Evolutionary conservation across 2,797 vertebrate genomes (phyloP), one percentile per base, ranked within the genome.

Genomic region (Enteromius afrohamiltoni): DNA sequence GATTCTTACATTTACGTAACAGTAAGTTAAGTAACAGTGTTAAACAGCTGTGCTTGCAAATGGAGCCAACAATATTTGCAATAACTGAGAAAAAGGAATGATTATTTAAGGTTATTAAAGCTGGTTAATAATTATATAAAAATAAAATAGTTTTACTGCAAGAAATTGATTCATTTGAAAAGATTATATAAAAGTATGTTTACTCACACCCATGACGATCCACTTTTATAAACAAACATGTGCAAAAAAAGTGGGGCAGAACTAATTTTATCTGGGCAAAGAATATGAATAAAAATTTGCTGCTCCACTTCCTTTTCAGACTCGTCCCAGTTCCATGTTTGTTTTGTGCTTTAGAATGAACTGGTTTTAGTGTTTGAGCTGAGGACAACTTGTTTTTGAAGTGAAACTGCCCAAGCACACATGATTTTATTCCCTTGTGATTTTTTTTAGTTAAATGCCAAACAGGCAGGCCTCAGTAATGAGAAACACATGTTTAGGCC

Each of bases 251-350:
- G 42, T 86, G 67, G 82, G 82, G 34, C 82, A 84, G 2, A 10
- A 77, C 42, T 85, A 81, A 51, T 69, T 84, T 79, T 62, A 42
- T 79, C 31, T 62, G 77, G 53, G 69, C 17, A 51, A 68, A 73
- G 71, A 78, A 40, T 80, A 40, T 78, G 74, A 75, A 65, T 29
- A n/a, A 74, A 74, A 71, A 87, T 87, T 60, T 82, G 14, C 86
- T 86, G 89, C 90, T 62, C 87, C 65, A 71, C 21, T 90, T 89
- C 83, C 23, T 47, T 85, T 76, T 49, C 45, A 21, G 49, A 10
- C 10, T 49, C 88, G 88, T 86, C 88, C 89, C 87, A 91, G 16
- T 87, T 90, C 37, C 13, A 4, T 69, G 34, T 31, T 31, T 68
- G 26, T 76, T 34, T 40, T 47, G 73, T n/a, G n/a, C 29, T 65